Percentiles rank a stretch among this genome's conserved stretches.
Evolutionary conservation across 2,113 vertebrate genomes (phyloP).

Genomic region (Crotalus tigris): DNA sequence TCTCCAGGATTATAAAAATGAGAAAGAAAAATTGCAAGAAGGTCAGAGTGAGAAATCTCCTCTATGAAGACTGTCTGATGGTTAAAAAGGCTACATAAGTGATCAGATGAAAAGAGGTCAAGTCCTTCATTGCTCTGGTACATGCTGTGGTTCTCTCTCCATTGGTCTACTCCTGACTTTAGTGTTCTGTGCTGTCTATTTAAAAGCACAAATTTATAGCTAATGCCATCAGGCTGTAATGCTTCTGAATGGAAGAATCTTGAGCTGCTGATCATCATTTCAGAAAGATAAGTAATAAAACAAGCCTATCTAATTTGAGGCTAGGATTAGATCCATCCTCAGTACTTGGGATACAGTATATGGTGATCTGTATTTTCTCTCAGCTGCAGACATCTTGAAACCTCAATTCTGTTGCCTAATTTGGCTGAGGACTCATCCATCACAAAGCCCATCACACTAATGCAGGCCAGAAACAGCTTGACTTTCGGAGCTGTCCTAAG

Average conservation of each 20-base stretch:
- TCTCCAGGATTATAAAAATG: not conserved
- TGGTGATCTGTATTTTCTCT: not conserved
- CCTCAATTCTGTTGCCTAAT: not conserved
- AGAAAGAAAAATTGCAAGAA: not conserved
- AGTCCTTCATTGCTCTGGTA: not conserved
- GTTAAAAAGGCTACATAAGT: not conserved
- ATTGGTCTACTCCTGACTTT: not conserved
- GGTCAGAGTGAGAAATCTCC: not conserved
- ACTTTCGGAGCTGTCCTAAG: no score
- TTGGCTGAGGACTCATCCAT: not conserved
- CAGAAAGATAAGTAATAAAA: not conserved
- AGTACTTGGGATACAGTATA: not conserved
- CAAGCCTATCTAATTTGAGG: not conserved
- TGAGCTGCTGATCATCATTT: not conserved
- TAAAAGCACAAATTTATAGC: not conserved
- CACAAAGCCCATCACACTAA: no score
- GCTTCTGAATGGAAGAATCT: not conserved
- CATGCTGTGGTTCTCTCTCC: not conserved
- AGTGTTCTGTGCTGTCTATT: not conserved
- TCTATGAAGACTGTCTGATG: not conserved
- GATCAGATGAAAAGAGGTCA: not conserved
- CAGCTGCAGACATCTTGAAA: not conserved
- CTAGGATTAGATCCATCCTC: not conserved
- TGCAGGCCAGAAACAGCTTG: no score
- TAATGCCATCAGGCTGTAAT: not conserved